phyloP scores from a whole-genome alignment of 2,113 vertebrate genomes.

The Seriola aureovittata region DNA sequence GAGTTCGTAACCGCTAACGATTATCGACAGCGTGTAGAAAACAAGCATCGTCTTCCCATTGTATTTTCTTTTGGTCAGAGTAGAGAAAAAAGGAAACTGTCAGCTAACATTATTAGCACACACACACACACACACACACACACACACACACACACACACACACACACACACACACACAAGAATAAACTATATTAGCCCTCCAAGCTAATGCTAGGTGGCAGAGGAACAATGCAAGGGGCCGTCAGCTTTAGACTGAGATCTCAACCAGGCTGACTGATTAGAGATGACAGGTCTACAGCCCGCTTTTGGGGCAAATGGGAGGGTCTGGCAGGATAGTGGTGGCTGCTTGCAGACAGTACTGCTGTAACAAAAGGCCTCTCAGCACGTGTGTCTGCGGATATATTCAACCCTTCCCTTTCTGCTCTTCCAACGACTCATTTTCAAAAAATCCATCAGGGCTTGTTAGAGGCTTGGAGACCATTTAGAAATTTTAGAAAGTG shows the following conservation, averaged over 20 bases:
- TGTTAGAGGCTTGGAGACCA: constrained; percentile 1
- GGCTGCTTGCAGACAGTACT: constrained; percentile 45
- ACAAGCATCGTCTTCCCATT: not conserved
- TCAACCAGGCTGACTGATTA: constrained; percentile 83
- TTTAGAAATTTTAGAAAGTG: constrained; percentile 23
- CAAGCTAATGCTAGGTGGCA: constrained; percentile 52
- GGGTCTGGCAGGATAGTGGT: constrained; percentile 25
- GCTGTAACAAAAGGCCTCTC: constrained; percentile 51
- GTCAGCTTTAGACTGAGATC: constrained; percentile 75
- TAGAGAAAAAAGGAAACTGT: not conserved
- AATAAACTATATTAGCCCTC: constrained; percentile 7
- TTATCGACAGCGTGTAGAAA: not conserved
- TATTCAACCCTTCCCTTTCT: constrained; percentile 8
- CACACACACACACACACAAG: not conserved
- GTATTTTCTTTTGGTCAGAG: not conserved
- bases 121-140: not conserved
- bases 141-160: constrained; percentile 3
- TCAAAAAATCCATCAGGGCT: not conserved
- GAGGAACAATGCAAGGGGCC: constrained; percentile 59
- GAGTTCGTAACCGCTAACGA: not conserved
- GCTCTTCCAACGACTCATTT: not conserved
- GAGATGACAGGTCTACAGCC: constrained; percentile 86
- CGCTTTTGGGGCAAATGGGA: constrained; percentile 72
- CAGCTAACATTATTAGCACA: constrained; percentile 2
- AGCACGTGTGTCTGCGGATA: constrained; percentile 17